A percentile compares a stretch with the other conserved stretches of the same genome.
These are phyloP conservation scores for Pammene fasciana DNA, from an alignment of 2,888 invertebrate genomes.

Conservation along the genomic window DNA sequence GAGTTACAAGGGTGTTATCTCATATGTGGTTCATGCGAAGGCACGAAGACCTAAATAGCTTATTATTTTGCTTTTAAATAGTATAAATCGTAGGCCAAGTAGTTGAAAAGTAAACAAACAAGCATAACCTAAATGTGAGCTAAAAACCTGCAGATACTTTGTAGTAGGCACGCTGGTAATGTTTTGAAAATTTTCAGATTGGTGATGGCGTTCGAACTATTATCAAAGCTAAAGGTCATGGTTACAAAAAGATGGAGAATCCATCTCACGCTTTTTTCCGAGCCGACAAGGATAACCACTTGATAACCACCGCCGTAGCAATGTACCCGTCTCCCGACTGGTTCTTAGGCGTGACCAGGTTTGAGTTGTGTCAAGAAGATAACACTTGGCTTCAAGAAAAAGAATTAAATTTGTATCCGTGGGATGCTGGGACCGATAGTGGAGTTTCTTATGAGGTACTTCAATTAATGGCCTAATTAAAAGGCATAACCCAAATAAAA, in stretches of 20 bases:
- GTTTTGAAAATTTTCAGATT: constrained; percentile 54
- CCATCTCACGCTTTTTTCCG: constrained; percentile 72
- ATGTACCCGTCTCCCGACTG: constrained; percentile 92
- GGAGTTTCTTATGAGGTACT: constrained; percentile 94
- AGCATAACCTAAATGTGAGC: too few species aligned
- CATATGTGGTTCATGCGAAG: too few species aligned
- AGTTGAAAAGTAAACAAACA: too few species aligned
- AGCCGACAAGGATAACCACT: constrained; percentile 65
- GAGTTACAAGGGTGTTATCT: too few species aligned
- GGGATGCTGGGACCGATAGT: constrained; percentile 97
- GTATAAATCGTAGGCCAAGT: too few species aligned
- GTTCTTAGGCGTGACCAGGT: constrained; percentile 95
- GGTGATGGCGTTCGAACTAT: constrained; percentile 72
- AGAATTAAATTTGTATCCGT: constrained; percentile 94
- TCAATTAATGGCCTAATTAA: too few species aligned
- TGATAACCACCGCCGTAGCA: constrained; percentile 66
- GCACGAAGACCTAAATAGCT: too few species aligned
- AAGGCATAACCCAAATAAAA: too few species aligned
- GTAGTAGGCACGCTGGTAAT: too few species aligned
- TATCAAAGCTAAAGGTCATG: constrained; percentile 75
- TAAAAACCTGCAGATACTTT: too few species aligned
- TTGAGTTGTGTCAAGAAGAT: constrained; percentile 93
- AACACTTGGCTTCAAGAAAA: constrained; percentile 94
- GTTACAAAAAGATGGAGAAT: constrained; percentile 67
- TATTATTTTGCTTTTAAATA: too few species aligned